phyloP scores from a whole-genome alignment of 2,113 vertebrate species.

The Oceanodroma tethys region DNA sequence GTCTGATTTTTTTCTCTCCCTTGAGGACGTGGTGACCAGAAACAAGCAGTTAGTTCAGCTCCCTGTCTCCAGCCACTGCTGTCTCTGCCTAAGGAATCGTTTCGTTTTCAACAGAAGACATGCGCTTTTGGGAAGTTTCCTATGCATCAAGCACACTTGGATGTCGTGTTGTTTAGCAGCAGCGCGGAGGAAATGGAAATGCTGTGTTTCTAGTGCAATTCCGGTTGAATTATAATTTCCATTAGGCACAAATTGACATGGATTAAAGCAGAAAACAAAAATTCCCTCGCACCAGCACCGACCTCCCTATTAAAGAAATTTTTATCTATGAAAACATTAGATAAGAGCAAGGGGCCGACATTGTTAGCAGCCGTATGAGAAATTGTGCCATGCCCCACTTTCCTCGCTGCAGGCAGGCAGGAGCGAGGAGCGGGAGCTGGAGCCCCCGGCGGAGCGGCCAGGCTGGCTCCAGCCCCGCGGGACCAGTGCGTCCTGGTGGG shows the following conservation, averaged over 20 bases:
- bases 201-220: neutral
- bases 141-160: neutral
- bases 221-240: neutral
- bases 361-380: neutral
- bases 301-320: neutral
- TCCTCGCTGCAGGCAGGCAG: neutral
- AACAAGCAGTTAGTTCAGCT: neutral
- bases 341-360: neutral
- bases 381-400: constrained; percentile 27
- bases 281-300: accelerated
- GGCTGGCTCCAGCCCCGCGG: neutral
- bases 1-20: neutral
- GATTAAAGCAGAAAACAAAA: neutral
- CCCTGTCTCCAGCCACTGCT: neutral
- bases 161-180: neutral
- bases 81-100: neutral
- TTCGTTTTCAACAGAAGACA: neutral
- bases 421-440: neutral
- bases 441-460: neutral
- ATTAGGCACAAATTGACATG: neutral
- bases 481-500: neutral
- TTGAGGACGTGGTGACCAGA: neutral
- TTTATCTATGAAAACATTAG: neutral
- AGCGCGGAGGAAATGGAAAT: neutral
- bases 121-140: neutral